These are phyloP conservation scores for Deilephila porcellus DNA, from an alignment of 2,888 invertebrate species.

Conservation along the genomic window DNA sequence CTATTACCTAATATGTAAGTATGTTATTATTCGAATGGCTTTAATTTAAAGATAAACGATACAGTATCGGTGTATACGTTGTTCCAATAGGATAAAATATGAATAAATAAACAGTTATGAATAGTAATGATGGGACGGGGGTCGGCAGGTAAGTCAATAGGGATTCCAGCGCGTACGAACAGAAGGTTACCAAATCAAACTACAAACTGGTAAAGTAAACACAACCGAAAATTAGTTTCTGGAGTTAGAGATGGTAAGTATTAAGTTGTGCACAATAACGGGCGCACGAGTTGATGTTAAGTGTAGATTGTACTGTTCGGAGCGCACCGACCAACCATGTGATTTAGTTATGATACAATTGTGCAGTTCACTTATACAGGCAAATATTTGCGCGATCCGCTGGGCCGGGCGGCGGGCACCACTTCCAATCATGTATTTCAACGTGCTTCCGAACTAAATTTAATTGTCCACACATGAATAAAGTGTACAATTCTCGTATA, in stretches of 20 bases:
- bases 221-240: conserved; percentile 15
- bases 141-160: not conserved
- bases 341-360: not conserved
- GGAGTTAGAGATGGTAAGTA: not conserved
- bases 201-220: conserved; percentile 15
- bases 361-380: not conserved
- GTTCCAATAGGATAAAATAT: not conserved
- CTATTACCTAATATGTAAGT: no score
- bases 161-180: not conserved
- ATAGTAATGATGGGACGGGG: not conserved
- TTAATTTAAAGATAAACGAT: not conserved
- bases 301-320: not conserved
- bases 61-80: not conserved
- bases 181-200: conserved; percentile 6
- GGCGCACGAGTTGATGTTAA: not conserved
- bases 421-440: not conserved
- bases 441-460: not conserved
- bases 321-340: not conserved
- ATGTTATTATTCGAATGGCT: no score
- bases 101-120: not conserved
- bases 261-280: not conserved
- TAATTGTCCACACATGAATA: no score
- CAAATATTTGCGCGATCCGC: not conserved
- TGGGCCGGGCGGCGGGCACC: not conserved
- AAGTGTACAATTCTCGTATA: no score